A percentile compares a stretch with the other conserved stretches of the same genome.
These are phyloP conservation scores for Nycticryphes semicollaris DNA, from an alignment of 2,113 vertebrate genomes.

Conservation along the genomic window DNA sequence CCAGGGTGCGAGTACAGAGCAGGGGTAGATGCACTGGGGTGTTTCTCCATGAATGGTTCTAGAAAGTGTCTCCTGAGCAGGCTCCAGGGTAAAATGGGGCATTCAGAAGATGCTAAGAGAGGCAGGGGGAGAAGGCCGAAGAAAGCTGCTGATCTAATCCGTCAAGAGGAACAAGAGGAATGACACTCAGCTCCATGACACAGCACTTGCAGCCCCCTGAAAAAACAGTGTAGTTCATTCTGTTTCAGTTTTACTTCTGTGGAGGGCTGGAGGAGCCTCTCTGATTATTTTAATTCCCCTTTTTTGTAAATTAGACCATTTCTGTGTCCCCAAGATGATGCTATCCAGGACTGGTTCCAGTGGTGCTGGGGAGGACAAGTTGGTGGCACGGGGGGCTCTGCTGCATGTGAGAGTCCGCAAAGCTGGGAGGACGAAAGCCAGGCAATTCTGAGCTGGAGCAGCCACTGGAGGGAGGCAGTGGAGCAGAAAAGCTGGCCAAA, in stretches of 20 bases:
- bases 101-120: neutral
- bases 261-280: neutral
- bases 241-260: neutral
- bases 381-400: accelerated
- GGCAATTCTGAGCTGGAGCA: accelerated
- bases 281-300: neutral
- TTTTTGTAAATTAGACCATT: neutral
- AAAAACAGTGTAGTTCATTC: neutral
- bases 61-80: neutral
- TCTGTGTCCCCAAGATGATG: neutral
- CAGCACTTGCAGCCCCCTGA: neutral
- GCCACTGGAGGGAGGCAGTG: neutral
- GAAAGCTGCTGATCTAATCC: neutral
- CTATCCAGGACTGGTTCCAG: neutral
- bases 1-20: accelerated
- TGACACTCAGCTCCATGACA: accelerated
- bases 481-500: neutral
- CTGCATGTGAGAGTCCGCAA: accelerated
- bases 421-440: accelerated
- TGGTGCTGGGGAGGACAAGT: neutral
- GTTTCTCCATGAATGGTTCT: neutral
- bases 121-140: neutral
- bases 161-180: neutral
- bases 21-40: neutral
- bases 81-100: neutral